These are phyloP conservation scores for Petroica traversi DNA, from an alignment of 2,113 vertebrate species.

Conservation along the genomic window DNA sequence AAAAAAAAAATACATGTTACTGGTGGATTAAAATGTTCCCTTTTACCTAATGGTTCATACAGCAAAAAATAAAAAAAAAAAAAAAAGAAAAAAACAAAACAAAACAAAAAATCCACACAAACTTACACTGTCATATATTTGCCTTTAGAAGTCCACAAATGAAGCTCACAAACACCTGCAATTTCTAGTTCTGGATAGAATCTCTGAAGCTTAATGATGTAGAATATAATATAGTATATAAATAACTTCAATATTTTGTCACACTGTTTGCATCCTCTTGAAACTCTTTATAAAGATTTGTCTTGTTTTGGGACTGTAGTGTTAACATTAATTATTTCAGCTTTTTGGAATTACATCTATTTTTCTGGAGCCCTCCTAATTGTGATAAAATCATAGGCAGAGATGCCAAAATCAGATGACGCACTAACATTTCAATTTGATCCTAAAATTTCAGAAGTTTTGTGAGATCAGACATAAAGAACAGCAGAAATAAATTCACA, in stretches of 20 bases:
- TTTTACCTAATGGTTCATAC: not conserved
- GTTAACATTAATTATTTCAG: not conserved
- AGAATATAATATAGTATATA: not conserved
- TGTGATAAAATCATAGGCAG: not conserved
- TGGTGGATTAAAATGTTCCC: not conserved
- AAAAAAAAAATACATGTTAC: not conserved
- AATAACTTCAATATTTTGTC: not conserved
- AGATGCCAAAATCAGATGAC: not conserved
- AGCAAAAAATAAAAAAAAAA: not conserved
- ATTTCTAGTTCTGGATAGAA: not conserved
- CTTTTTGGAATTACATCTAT: not conserved
- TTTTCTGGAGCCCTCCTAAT: not conserved
- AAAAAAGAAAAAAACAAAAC: not conserved
- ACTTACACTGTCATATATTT: not conserved
- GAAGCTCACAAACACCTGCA: not conserved
- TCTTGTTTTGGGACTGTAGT: not conserved
- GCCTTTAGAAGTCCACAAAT: not conserved
- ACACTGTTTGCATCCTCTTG: not conserved
- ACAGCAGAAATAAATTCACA: not conserved
- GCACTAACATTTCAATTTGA: conserved; percentile 3
- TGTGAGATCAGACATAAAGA: not conserved
- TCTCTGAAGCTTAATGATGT: not conserved
- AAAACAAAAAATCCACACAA: not conserved
- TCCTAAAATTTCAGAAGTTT: conserved; percentile 9
- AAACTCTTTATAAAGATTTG: not conserved